Percentiles rank a stretch among this genome's conserved stretches.
These are phyloP conservation scores for Thereva nobilitata DNA, from an alignment of 2,888 invertebrate species.

Conservation along the genomic window DNA sequence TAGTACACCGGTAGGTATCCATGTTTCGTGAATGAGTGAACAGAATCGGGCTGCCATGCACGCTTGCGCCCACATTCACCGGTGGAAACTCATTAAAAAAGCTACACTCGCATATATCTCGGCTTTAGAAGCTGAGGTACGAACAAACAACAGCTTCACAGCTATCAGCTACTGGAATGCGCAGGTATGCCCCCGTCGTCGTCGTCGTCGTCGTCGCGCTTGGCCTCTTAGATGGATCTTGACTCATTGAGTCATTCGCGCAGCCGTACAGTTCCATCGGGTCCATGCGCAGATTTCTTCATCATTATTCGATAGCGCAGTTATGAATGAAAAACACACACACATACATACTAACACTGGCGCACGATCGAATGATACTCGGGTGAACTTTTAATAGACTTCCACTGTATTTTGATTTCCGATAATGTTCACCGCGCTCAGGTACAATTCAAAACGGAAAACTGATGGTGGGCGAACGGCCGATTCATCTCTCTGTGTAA, in stretches of 20 bases:
- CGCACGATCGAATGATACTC: neutral
- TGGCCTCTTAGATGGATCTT: neutral
- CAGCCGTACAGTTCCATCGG: slow-evolving; percentile 4
- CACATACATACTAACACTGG: neutral
- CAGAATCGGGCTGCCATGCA: too few species aligned
- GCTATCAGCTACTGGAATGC: slow-evolving; percentile 26
- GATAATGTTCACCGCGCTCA: slow-evolving; percentile 16
- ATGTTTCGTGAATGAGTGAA: too few species aligned
- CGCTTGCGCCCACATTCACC: too few species aligned
- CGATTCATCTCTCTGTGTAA: neutral
- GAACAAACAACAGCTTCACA: slow-evolving; percentile 16
- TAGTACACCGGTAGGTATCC: too few species aligned
- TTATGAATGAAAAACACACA: slow-evolving; percentile 28
- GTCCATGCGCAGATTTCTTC: slow-evolving; percentile 28
- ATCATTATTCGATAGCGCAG: slow-evolving; percentile 20
- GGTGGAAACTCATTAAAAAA: too few species aligned
- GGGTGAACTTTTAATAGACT: slow-evolving; percentile 24
- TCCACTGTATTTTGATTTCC: slow-evolving; percentile 29
- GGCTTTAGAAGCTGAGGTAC: too few species aligned
- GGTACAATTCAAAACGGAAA: slow-evolving; percentile 19
- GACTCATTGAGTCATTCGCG: slow-evolving; percentile 27
- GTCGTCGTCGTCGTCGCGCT: neutral
- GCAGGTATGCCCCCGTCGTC: slow-evolving; percentile 8
- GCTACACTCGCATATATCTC: too few species aligned
- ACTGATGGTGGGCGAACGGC: slow-evolving; percentile 20